Base-by-base conservation (phyloP, 2,797 vertebrate species). In the Enteromius viviparus region DNA sequence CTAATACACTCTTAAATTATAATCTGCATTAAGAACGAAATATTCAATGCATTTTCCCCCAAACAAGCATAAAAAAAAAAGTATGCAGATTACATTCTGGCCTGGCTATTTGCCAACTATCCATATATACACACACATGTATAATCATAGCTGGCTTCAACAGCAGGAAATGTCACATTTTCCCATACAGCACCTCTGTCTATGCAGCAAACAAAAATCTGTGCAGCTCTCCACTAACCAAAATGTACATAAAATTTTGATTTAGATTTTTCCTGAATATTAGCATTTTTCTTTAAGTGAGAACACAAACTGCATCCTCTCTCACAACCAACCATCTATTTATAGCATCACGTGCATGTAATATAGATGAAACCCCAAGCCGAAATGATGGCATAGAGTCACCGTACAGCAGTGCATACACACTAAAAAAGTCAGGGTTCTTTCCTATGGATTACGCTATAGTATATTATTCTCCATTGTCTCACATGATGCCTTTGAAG, bases 401-500 rank as follows among this genome's bases (percentile, higher is more conserved):
- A 29, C 21, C n/a, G 21, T 37, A 23, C 10, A 62, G 26, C 21
- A 17, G 47, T 26, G 55, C 42, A 53, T 10, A 14, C 55, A 21
- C 17, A 45, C 37, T 47, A n/a, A 11, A 74, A 21, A 42, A 32
- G 34, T 21, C 32, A 55, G 3, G 17, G 14, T 55, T 84, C 71
- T 23, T 21, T 23, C 17, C 8, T 2, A n/a, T 6, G 34, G 42
- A 62, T 81, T 37, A 26, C 15, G 45, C 47, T 7, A 21, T 78
- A 53, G 58, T 74, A 42, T 37, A 8, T 66, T 70, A 40, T 70
- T 70, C 65, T 60, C 42, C 40, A 53, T 49, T 40, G 40, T 29
- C 80, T 79, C 69, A 79, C 69, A 51, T 85, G 84, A 82, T 68
- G 49, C 47, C 60, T 82, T 78, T 78, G n/a, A 51, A 26, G 15